These are phyloP conservation scores for Drosophila quadrilineata DNA, from an alignment of 1,140 invertebrate species.

Conservation along the genomic window DNA sequence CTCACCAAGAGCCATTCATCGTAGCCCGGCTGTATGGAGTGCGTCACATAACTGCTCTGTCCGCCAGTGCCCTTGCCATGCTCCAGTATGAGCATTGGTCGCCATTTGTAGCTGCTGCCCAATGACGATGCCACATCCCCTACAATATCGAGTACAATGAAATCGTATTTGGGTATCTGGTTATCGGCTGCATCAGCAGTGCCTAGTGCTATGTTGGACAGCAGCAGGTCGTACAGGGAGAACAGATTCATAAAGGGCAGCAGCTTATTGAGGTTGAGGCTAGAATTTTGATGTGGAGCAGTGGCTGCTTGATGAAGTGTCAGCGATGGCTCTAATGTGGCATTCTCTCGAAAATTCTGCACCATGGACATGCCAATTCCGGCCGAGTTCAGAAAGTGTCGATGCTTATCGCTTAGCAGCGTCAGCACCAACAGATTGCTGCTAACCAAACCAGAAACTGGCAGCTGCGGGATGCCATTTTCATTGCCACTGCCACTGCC, in stretches of 20 bases:
- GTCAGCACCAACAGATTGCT: conserved; percentile 78
- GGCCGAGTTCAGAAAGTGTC: conserved; percentile 69
- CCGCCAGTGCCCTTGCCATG: conserved; percentile 30
- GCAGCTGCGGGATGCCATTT: background rate
- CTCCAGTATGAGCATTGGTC: conserved; percentile 75
- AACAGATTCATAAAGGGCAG: conserved; percentile 69
- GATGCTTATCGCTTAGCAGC: conserved; percentile 77
- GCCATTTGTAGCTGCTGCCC: conserved; percentile 64
- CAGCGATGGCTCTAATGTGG: background rate
- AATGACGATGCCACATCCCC: conserved; percentile 22
- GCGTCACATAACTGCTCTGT: conserved; percentile 56
- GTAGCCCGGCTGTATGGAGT: conserved; percentile 74
- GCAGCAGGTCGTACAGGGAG: conserved; percentile 73
- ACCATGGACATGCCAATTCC: conserved; percentile 60
- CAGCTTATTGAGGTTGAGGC: conserved; percentile 34
- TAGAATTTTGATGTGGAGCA: conserved; percentile 24
- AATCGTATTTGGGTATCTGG: conserved; percentile 69
- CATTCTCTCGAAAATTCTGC: conserved; percentile 54
- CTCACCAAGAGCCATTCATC: conserved; percentile 74
- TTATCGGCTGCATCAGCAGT: conserved; percentile 1
- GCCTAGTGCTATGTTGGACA: conserved; percentile 29
- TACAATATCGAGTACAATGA: conserved; percentile 75
- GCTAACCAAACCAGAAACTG: conserved; percentile 43
- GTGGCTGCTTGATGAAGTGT: background rate
- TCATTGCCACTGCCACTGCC: background rate